These are phyloP conservation scores for Acarapis woodi DNA, from an alignment of 1,140 invertebrate species.

Conservation along the genomic window DNA sequence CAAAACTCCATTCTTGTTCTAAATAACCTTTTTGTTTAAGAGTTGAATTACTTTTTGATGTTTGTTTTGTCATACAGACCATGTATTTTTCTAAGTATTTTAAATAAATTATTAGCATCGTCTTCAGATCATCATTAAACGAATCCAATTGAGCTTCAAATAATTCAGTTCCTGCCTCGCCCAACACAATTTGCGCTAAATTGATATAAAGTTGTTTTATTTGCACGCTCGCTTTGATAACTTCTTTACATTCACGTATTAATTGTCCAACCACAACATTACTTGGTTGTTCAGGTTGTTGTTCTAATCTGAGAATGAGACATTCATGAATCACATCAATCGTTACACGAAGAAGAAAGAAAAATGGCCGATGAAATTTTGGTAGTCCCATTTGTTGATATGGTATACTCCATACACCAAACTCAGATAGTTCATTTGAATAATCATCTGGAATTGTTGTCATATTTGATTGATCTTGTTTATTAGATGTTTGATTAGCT, in stretches of 20 bases:
- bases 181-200: slow-evolving; percentile 33
- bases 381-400: slow-evolving; percentile 39
- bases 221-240: slow-evolving; percentile 39
- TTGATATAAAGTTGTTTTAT: slow-evolving; percentile 34
- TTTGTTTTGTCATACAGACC: not conserved
- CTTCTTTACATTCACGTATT: slow-evolving; percentile 59
- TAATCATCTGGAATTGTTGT: slow-evolving; percentile 11
- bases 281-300: slow-evolving; percentile 48
- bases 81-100: not conserved
- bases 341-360: slow-evolving; percentile 50
- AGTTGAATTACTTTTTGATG: slow-evolving; percentile 8
- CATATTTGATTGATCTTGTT: too few species aligned
- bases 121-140: slow-evolving; percentile 44
- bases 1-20: slow-evolving; percentile 50
- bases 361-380: slow-evolving; percentile 41
- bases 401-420: slow-evolving; percentile 46
- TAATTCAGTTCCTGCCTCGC: slow-evolving; percentile 22
- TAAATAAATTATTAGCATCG: slow-evolving; percentile 21
- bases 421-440: slow-evolving; percentile 25
- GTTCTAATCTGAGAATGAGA: slow-evolving; percentile 45
- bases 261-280: slow-evolving; percentile 51
- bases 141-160: slow-evolving; percentile 29
- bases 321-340: slow-evolving; percentile 66
- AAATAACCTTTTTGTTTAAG: slow-evolving; percentile 36
- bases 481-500: too few species aligned